Conservation (phyloP, 2,888 invertebrate genomes). For the Tenthredo distinguenda region DNA sequence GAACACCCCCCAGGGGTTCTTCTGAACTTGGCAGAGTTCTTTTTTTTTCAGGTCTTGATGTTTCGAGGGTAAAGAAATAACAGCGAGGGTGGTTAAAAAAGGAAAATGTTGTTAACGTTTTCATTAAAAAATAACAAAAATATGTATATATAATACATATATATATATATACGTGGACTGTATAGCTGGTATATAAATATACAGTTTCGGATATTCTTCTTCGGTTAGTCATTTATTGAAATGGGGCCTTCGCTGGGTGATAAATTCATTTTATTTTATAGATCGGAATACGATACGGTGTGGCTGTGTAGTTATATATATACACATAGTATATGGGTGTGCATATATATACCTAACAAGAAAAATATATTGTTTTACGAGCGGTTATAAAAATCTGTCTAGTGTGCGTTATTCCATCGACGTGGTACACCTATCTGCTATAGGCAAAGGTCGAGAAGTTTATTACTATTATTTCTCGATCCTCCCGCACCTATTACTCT, state of each 20-base stretch:
- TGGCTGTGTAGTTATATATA: not conserved
- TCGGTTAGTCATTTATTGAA: not conserved
- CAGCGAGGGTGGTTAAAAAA: not conserved
- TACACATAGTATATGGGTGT: not conserved
- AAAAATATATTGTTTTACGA: conserved; percentile 35
- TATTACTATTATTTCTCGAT: conserved; percentile 15
- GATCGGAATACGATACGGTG: not conserved
- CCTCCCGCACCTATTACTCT: not conserved
- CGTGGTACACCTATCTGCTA: not conserved
- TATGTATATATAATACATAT: not conserved
- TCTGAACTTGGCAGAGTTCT: not conserved
- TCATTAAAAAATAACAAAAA: not conserved
- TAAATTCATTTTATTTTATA: conserved; percentile 30
- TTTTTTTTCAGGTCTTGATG: not conserved
- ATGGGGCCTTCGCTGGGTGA: not conserved
- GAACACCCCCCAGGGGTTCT: not conserved
- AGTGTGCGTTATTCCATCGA: not conserved
- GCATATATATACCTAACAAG: not conserved
- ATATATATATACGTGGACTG: not conserved
- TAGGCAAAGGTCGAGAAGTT: conserved; percentile 17
- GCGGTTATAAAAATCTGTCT: conserved; percentile 41
- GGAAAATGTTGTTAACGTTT: not conserved
- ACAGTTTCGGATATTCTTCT: not conserved
- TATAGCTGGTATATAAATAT: not conserved
- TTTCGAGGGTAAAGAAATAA: not conserved